These are phyloP conservation scores for Thermophis baileyi DNA, from an alignment of 2,113 vertebrate species.

Conservation along the genomic window DNA sequence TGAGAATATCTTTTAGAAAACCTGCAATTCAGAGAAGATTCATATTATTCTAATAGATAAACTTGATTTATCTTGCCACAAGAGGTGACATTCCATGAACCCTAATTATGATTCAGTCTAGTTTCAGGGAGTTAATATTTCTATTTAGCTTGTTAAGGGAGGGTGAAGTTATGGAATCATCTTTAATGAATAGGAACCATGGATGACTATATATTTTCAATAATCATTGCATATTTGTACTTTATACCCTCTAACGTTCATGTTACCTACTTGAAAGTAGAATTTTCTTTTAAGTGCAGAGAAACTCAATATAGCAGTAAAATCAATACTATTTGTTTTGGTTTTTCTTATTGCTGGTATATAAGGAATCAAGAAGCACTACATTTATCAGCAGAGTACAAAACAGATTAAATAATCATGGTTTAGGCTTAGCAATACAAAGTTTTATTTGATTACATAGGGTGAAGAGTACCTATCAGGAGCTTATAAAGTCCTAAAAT, in stretches of 20 bases:
- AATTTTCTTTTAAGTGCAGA: background rate
- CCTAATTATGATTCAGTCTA: background rate
- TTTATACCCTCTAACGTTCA: background rate
- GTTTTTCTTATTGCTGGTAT: background rate
- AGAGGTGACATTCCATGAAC: background rate
- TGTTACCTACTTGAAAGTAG: background rate
- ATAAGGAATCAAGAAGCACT: background rate
- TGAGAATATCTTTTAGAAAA: background rate
- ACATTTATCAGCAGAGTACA: background rate
- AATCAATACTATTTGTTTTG: background rate
- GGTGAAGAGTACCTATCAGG: background rate
- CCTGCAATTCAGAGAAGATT: background rate
- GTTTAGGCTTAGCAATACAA: background rate
- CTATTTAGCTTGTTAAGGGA: background rate
- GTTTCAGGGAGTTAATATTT: background rate
- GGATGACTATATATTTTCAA: background rate
- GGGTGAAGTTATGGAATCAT: background rate
- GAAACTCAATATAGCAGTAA: background rate
- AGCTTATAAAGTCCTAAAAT: background rate
- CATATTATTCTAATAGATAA: background rate
- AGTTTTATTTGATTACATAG: background rate
- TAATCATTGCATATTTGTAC: background rate
- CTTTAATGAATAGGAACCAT: background rate
- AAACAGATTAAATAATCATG: background rate
- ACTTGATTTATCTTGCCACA: slow-evolving; percentile 12